Evolutionary conservation across 2,113 vertebrate species (phyloP), one percentile per base, ranked within the genome.

Genomic region (Indicator maculatus): DNA sequence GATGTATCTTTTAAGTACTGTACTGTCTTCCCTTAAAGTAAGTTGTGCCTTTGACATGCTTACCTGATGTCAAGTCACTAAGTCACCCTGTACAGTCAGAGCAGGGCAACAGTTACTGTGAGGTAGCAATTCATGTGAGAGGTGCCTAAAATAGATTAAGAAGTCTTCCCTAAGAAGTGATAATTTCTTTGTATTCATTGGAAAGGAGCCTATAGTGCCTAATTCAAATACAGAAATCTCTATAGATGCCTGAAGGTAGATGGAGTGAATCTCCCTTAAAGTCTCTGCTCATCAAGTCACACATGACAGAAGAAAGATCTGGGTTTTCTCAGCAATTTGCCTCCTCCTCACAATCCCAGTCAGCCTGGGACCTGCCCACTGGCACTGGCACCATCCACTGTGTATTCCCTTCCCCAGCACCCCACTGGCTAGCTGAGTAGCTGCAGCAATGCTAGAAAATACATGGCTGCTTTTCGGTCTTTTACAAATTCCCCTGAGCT

Each of bases 301-400:
- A 31, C 50, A 69, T 60, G 55, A 45, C 24, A 64, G 72, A 69
- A 72, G 31, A 56, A 76, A 56, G 5, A 45, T 12, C 52, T 55
- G 41, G 30, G 16, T 20, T 61, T 88, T 72, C 64, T 45, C 56
- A 56, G 50, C 59, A 88, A 38, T 27, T 64, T 31, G 8, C 18
- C 9, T 78, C 45, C 65, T 26, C 30, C 39, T 58, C 83, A 50
- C 1, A 4, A 20, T 23, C 27, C n/a, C 24, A 16, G 23, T 41
- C 83, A 85, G 75, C 59, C 80, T 14, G 31, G 58, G 24, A 21
- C 70, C 61, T 84, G 78, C 66, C 70, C 4, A 0, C 7, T 16
- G 39, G 56, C 52, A 24, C 41, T 27, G n/a, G 2, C 53, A 27
- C 58, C 53, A 30, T 33, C 36, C 0, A 0, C 73, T 36, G 61